Conservation (phyloP, 2,888 invertebrate genomes). For the Nomada goodeniana region DNA sequence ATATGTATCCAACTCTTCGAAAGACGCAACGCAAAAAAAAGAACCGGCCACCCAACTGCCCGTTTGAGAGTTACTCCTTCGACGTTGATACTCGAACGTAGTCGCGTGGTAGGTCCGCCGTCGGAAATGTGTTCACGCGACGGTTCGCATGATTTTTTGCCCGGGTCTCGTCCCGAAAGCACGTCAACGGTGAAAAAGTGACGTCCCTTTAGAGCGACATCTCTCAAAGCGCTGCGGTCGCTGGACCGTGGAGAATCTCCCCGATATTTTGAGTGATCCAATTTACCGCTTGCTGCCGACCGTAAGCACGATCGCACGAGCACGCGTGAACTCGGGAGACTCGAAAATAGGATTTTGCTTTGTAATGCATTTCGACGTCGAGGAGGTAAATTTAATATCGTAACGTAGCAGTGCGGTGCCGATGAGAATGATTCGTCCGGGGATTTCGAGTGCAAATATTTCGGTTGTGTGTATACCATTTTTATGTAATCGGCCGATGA, state of each 20-base stretch:
- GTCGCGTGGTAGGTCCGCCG: background rate
- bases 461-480: no score
- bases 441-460: no score
- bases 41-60: no score
- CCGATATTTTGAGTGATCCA: slow-evolving; percentile 54
- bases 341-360: background rate
- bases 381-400: no score
- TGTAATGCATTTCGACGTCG: no score
- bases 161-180: background rate
- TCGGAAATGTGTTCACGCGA: background rate
- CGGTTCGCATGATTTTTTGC: background rate
- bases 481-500: no score
- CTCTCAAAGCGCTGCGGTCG: slow-evolving; percentile 33
- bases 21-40: no score
- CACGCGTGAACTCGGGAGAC: slow-evolving; percentile 2
- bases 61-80: background rate
- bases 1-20: no score
- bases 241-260: slow-evolving; percentile 44
- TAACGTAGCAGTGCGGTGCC: no score
- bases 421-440: no score
- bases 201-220: slow-evolving; percentile 18
- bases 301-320: slow-evolving; percentile 13
- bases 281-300: slow-evolving; percentile 49
- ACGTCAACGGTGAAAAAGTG: slow-evolving; percentile 32
- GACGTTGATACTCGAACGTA: background rate